phyloP scores from a whole-genome alignment of 2,797 vertebrate genomes.

The Poecile montanus region DNA sequence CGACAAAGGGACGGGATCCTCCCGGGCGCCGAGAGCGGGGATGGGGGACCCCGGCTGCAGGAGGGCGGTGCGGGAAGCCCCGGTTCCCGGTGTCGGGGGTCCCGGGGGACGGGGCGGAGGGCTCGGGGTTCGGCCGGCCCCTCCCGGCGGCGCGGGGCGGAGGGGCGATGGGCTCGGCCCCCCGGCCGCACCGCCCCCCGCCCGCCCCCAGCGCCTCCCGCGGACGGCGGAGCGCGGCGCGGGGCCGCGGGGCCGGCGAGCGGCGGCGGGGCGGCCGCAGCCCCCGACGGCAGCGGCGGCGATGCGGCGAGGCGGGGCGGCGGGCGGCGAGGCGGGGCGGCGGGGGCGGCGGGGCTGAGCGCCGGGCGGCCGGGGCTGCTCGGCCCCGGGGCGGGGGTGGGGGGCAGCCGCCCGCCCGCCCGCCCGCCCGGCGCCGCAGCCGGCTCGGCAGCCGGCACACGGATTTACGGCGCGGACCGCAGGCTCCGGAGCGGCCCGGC shows the following conservation, averaged over 20 bases:
- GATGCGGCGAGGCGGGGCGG: background rate
- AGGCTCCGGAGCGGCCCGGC: background rate
- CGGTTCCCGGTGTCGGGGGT: background rate
- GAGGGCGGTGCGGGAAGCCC: background rate
- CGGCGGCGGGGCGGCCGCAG: background rate
- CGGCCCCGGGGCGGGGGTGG: background rate
- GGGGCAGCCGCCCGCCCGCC: background rate
- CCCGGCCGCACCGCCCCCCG: no score
- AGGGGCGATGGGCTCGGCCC: background rate
- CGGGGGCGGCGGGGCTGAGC: background rate
- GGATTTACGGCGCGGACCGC: slow-evolving; percentile 1
- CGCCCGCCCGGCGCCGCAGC: background rate
- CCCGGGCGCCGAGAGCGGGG: background rate
- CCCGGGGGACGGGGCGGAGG: no score
- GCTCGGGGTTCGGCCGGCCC: no score
- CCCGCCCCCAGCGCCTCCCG: background rate
- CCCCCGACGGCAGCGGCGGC: slow-evolving; percentile 2
- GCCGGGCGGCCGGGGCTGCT: background rate
- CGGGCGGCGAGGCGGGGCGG: background rate
- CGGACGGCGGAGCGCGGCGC: background rate
- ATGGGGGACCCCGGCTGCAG: background rate
- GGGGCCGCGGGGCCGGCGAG: background rate
- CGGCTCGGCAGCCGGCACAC: background rate
- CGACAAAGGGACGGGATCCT: background rate
- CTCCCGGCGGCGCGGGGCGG: background rate